phyloP scores from a whole-genome alignment of 2,888 invertebrate species.

The Stenodema calcarata region DNA sequence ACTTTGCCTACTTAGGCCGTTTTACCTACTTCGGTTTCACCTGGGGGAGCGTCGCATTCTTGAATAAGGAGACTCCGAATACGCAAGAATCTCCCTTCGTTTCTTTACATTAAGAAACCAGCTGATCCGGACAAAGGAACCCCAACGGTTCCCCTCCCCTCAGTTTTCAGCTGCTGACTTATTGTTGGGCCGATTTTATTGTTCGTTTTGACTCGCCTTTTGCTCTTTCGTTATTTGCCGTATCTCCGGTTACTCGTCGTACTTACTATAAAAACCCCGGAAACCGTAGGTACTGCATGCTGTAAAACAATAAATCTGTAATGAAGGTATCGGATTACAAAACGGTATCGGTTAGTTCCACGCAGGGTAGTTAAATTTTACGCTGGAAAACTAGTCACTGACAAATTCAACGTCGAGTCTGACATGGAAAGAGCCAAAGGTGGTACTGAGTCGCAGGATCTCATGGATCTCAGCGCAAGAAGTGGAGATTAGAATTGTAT shows the following conservation, averaged over 20 bases:
- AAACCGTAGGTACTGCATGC: background rate
- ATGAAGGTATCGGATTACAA: background rate
- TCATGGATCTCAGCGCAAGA: no score
- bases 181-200: background rate
- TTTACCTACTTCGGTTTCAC: background rate
- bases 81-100: background rate
- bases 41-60: background rate
- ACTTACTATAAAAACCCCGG: background rate
- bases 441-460: no score
- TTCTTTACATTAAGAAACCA: background rate
- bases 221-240: background rate
- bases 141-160: background rate
- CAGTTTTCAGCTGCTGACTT: background rate
- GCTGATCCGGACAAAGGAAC: background rate
- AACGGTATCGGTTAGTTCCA: no score
- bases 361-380: no score
- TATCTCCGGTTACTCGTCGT: background rate
- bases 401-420: no score
- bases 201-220: slow-evolving; percentile 5
- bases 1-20: background rate
- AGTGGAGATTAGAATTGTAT: no score
- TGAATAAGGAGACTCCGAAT: background rate
- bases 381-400: no score
- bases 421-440: no score
- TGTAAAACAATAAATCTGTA: background rate